A percentile compares a stretch with the other conserved stretches of the same genome.
These are phyloP conservation scores for Platysternon megacephalum DNA, from an alignment of 2,113 vertebrate genomes.

Conservation along the genomic window DNA sequence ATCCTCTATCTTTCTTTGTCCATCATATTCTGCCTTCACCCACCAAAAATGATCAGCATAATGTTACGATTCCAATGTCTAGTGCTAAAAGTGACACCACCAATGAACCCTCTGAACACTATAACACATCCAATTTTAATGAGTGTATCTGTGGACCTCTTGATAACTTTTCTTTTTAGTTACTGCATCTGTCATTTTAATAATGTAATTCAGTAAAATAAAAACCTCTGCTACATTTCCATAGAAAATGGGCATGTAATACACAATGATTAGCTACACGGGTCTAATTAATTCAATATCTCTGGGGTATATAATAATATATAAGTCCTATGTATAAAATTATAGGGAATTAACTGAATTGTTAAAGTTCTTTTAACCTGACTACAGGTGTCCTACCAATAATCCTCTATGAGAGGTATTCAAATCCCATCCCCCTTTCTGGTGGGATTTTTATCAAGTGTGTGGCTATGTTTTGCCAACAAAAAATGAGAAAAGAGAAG, in stretches of 20 bases:
- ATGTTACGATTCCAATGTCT: constrained; percentile 10
- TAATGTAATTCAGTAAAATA: constrained; percentile 9
- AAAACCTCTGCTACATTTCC: constrained; percentile 52
- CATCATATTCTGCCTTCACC: background rate
- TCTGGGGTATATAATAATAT: constrained; percentile 34
- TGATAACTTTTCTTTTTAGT: background rate
- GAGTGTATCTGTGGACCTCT: background rate
- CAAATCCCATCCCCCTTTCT: constrained; percentile 56
- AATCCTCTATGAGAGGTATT: constrained; percentile 36
- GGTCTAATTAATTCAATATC: constrained; percentile 51
- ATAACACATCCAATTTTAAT: background rate
- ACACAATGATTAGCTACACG: constrained; percentile 43
- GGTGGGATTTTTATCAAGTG: constrained; percentile 61
- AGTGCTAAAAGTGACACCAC: constrained; percentile 21
- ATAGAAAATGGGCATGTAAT: constrained; percentile 13
- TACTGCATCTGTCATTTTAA: constrained; percentile 12
- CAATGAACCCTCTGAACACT: background rate
- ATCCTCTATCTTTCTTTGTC: background rate
- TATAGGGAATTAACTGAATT: constrained; percentile 27
- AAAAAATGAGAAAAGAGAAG: constrained; percentile 72
- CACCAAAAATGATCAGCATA: constrained; percentile 27
- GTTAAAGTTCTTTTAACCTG: constrained; percentile 54
- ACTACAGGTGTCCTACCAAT: constrained; percentile 62
- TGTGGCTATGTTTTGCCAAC: constrained; percentile 74
- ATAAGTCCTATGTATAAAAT: constrained; percentile 20